Base-by-base conservation (phyloP, 2,113 vertebrate genomes). In the Mesembrinibis cayennensis region DNA sequence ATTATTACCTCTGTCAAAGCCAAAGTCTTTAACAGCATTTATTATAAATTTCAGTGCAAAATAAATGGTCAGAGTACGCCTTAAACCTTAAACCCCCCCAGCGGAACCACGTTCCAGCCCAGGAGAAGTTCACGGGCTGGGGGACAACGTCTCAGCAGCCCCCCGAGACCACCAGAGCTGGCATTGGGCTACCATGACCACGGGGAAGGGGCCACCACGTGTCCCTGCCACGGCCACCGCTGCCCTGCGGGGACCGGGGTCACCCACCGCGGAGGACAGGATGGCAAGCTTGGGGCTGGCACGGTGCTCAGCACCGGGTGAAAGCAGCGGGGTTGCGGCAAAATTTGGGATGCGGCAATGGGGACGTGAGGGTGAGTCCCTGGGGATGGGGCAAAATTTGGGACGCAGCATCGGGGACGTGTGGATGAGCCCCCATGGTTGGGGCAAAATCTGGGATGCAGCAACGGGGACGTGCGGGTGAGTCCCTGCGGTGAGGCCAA, bases 1-100 rank as follows among this genome's bases (percentile, higher is more conserved):
- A 98, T 98, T 98, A 98, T 98, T 98, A 98, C 97, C 97, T 98
- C 97, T 98, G 98, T 98, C 98, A 98, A 97, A 97, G 97, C 97
- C 67, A n/a, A 97, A 97, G 97, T 19, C 97, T 98, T 98, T 97
- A 98, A 94, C 97, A 87, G 97, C 97, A 83, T 98, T 98, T 97
- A 95, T 97, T 98, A 98, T 97, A 96, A 97, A 98, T 98, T 94
- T 97, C 97, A 77, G 92, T 50, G 81, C 73, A 95, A 97, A 98
- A 98, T 95, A 97, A 98, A 98, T 97, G 95, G 90, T 72, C 62
- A 16, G 91, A 63, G 61, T 47, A 36, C 8, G 65, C 82, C 92
- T 91, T 63, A 65, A 73, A 63, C 53, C 86, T 45, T 42, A 29
- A 50, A 1, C 10, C 42, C 79, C 80, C 58, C 6, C 9, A 9